A percentile compares a stretch with the other conserved stretches of the same genome.
Conservation (phyloP, 2,113 vertebrate genomes). For the Equus quagga region DNA sequence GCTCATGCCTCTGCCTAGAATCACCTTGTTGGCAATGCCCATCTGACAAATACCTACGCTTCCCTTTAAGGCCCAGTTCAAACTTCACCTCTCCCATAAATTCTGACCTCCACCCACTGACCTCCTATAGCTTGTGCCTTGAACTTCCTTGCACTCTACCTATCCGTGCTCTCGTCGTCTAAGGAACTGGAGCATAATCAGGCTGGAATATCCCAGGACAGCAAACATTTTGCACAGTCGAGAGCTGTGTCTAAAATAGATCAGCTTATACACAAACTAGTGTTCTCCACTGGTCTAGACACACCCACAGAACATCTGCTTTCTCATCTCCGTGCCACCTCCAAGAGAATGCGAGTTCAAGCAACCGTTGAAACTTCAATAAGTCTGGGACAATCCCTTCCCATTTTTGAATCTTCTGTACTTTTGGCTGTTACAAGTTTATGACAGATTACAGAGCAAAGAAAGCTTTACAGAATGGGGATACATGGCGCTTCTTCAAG, state of each 20-base stretch:
- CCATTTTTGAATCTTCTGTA: not conserved
- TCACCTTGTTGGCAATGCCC: not conserved
- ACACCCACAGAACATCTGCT: not conserved
- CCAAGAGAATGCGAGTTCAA: not conserved
- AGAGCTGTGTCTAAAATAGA: not conserved
- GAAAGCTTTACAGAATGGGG: not conserved
- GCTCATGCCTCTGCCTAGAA: not conserved
- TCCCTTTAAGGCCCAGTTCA: not conserved
- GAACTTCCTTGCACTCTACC: not conserved
- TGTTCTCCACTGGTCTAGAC: not conserved
- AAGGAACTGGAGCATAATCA: not conserved
- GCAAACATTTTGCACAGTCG: not conserved
- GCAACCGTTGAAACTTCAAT: not conserved
- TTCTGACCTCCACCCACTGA: not conserved
- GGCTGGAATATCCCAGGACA: not conserved
- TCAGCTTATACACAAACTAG: not conserved
- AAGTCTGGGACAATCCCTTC: not conserved
- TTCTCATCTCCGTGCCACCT: not conserved
- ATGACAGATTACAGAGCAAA: not conserved
- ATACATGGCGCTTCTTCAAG: not conserved
- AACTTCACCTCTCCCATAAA: not conserved
- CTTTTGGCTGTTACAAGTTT: not conserved
- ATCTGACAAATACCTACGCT: not conserved
- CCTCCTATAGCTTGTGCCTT: not conserved
- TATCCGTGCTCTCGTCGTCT: not conserved